Percentiles rank a stretch among this genome's conserved stretches.
phyloP scores from a whole-genome alignment of 2,113 vertebrate genomes.

The Alaudala cheleensis region DNA sequence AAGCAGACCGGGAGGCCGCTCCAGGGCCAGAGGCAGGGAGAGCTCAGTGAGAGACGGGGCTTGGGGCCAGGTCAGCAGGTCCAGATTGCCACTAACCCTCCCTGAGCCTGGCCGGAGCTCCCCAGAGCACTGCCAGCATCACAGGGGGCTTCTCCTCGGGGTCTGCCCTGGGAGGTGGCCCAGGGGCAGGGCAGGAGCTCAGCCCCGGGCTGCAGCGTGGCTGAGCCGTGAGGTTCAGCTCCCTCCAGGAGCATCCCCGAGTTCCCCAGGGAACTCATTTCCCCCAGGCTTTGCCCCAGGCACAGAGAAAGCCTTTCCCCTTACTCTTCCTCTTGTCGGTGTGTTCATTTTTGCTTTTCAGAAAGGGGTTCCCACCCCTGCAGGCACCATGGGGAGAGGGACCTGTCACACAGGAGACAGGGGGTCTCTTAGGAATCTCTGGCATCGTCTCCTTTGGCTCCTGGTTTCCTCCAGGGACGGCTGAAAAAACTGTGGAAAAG shows the following conservation, averaged over 20 bases:
- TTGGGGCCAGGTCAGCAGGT: not conserved
- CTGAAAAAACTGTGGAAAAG: not conserved
- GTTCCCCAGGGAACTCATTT: not conserved
- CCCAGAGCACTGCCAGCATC: not conserved
- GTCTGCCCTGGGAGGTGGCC: not conserved
- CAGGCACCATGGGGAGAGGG: fast-evolving
- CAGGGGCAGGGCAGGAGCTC: not conserved
- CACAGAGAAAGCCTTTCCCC: not conserved
- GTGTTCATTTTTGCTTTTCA: constrained; percentile 50
- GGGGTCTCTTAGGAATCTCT: not conserved
- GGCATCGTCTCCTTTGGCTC: not conserved
- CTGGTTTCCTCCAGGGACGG: not conserved
- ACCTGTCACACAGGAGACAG: not conserved
- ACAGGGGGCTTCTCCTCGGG: not conserved
- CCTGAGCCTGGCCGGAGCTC: not conserved
- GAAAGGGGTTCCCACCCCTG: not conserved
- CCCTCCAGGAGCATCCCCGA: not conserved
- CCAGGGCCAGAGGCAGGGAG: not conserved
- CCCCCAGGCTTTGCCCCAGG: not conserved
- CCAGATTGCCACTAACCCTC: not conserved
- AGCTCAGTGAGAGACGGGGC: not conserved
- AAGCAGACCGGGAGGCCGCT: not conserved
- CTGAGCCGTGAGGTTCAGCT: not conserved
- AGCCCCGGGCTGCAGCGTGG: fast-evolving
- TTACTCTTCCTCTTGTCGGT: not conserved